Evolutionary conservation across 2,797 vertebrate species (phyloP).

Genomic region (Toxotes lorentzi): DNA sequence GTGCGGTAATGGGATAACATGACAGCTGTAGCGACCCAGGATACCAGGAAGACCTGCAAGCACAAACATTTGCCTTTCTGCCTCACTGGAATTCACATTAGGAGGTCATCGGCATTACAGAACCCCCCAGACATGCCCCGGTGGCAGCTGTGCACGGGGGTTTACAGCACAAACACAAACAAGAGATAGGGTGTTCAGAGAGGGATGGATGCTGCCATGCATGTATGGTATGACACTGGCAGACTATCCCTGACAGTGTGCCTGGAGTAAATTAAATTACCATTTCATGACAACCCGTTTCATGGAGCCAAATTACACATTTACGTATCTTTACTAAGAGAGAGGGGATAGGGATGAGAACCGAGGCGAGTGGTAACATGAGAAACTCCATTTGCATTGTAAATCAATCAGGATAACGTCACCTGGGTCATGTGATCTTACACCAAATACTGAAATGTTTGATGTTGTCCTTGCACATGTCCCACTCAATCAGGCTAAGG

Average conservation of each 20-base stretch:
- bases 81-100: slow-evolving; percentile 80
- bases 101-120: slow-evolving; percentile 73
- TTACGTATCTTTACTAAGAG: slow-evolving; percentile 32
- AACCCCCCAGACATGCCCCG: slow-evolving; percentile 55
- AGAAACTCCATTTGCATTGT: slow-evolving; percentile 63
- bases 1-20: slow-evolving; percentile 61
- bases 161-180: slow-evolving; percentile 76
- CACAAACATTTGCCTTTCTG: slow-evolving; percentile 73
- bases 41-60: slow-evolving; percentile 58
- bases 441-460: slow-evolving; percentile 66
- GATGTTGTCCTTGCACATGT: slow-evolving; percentile 77
- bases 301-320: slow-evolving; percentile 33
- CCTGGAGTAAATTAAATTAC: slow-evolving; percentile 47
- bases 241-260: slow-evolving; percentile 18
- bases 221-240: slow-evolving; percentile 42
- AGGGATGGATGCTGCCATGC: slow-evolving; percentile 42
- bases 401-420: slow-evolving; percentile 74
- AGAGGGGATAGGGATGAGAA: slow-evolving; percentile 29
- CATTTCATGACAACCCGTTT: slow-evolving; percentile 47
- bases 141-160: slow-evolving; percentile 74
- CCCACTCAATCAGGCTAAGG: slow-evolving; percentile 73
- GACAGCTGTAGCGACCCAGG: slow-evolving; percentile 69
- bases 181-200: slow-evolving; percentile 60
- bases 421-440: slow-evolving; percentile 59
- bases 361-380: slow-evolving; percentile 51